These are phyloP conservation scores for Nasonia longicornis DNA, from an alignment of 1,140 invertebrate species.

Conservation along the genomic window DNA sequence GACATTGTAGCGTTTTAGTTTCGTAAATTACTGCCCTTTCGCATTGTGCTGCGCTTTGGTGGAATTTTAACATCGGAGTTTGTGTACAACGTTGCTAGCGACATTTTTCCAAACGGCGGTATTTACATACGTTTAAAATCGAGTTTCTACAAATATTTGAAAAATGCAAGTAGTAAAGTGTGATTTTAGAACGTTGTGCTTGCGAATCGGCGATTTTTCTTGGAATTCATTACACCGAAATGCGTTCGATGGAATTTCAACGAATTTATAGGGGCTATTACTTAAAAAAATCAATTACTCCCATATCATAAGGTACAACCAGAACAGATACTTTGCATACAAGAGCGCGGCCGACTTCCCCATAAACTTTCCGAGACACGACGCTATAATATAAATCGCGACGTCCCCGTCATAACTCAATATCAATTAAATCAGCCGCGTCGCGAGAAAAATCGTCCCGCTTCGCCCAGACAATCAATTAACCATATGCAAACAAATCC, in stretches of 20 bases:
- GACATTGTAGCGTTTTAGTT: background rate
- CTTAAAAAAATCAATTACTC: background rate
- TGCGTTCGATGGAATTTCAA: background rate
- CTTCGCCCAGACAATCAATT: background rate
- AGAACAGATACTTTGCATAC: background rate
- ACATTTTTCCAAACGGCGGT: background rate
- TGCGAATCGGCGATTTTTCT: background rate
- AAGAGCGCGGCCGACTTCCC: no score
- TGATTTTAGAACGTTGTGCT: background rate
- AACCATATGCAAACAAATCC: slow-evolving; percentile 15
- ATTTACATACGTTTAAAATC: no score
- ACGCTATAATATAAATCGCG: background rate
- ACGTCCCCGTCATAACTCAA: background rate
- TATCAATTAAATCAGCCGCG: background rate
- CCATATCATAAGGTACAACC: no score
- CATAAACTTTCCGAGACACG: no score
- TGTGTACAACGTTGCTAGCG: background rate
- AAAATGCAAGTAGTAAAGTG: background rate
- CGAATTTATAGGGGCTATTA: background rate
- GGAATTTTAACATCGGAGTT: background rate
- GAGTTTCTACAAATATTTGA: background rate
- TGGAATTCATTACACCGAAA: background rate
- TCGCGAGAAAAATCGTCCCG: background rate
- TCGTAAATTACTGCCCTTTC: background rate
- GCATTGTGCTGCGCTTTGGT: background rate